Evolutionary conservation across 2,888 invertebrate genomes (phyloP), one percentile per base, ranked within the genome.

Genomic region (Drosophila borborema): DNA sequence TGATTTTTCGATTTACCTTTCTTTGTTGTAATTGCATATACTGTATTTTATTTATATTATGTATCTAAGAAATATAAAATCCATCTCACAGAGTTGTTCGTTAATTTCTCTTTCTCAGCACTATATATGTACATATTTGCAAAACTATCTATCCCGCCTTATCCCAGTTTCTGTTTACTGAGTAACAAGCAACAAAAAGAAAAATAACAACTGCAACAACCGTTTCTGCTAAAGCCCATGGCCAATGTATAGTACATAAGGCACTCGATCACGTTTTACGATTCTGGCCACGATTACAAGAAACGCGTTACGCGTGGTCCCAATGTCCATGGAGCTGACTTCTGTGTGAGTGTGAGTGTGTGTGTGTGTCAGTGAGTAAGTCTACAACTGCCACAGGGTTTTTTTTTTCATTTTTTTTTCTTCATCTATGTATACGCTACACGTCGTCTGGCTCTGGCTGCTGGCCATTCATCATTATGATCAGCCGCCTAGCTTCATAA

Each of bases 181-280:
- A 71, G 82, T 80, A 72, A 62, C 53, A 72, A 72, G 48, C 45
- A 55, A 46, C 40, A 31, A 34, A 18, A 34, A n/a, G 62, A 69
- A 62, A 48, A 67, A 54, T 16, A 31, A n/a, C 53, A 72, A 67
- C 28, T 28, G 28, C 63, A 83, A 62, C 53, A 74, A 43, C 34
- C 34, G 31, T 49, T 41, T 40, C 71, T 58, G 46, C 49, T 61
- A 62, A 64, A 51, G 64, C 68, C 79, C 81, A 79, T 77, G 74
- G 78, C 72, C 72, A 83, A 80, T 77, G 67, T 76, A 82, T 78
- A 69, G 84, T 81, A 81, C 78, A 83, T 83, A 79, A 82, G 86
- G 81, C 86, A 87, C 89, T 86, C 83, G 89, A 87, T 87, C 87
- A 87, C 87, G 87, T 87, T 87, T 86, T 88, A 80, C 84, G 88